phyloP scores from a whole-genome alignment of 2,888 invertebrate species.

The Allolobophora icterica region DNA sequence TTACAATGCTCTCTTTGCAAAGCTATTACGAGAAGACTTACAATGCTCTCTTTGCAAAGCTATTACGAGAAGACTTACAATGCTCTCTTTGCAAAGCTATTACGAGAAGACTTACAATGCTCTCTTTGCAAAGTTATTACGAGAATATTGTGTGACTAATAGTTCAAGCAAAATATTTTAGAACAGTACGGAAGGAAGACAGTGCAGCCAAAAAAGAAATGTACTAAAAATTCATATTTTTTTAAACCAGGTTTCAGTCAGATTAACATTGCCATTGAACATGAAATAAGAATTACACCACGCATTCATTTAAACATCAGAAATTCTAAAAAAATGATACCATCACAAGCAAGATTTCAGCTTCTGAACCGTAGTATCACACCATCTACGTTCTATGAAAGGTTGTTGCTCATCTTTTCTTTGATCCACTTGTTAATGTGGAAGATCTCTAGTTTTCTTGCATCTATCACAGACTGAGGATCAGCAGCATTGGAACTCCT shows the following conservation, averaged over 20 bases:
- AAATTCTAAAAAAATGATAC: not conserved
- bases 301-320: not conserved
- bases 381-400: not conserved
- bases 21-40: too few species aligned
- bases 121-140: too few species aligned
- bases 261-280: not conserved
- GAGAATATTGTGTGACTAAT: too few species aligned
- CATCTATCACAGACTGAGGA: constrained; percentile 55
- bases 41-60: too few species aligned
- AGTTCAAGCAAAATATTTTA: too few species aligned
- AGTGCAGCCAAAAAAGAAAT: not conserved
- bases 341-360: not conserved
- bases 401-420: constrained; percentile 31
- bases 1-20: too few species aligned
- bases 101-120: too few species aligned
- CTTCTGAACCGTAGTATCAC: not conserved
- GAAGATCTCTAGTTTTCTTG: constrained; percentile 53
- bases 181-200: too few species aligned
- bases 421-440: constrained; percentile 57
- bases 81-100: too few species aligned
- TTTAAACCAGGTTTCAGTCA: not conserved
- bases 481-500: constrained; percentile 56
- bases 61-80: too few species aligned
- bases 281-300: not conserved
- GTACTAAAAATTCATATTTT: not conserved